Evolutionary conservation across 1,140 invertebrate genomes (phyloP), one percentile per base, ranked within the genome.

Genomic region (Microvelia longipes): DNA sequence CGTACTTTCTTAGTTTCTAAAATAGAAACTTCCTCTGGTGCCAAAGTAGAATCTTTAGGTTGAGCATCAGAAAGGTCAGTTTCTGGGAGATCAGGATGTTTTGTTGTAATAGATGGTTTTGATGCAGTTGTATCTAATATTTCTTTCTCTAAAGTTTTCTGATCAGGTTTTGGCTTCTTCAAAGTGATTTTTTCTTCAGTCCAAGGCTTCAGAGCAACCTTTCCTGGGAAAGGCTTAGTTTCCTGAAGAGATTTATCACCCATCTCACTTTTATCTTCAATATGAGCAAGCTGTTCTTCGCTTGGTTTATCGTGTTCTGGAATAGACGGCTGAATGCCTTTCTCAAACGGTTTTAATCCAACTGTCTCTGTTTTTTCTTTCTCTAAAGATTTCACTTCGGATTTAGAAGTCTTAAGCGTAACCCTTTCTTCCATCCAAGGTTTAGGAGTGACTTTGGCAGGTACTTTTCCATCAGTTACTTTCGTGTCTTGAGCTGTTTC

Each of bases 351-450:
- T 72, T 79, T 81, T 2, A 83, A 70, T 71, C 80, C 74, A 28
- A 83, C 78, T 66, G 76, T 76, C 74, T 83, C 80, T 1, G 14
- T 50, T 80, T 26, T 69, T 77, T 79, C 73, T 82, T 79, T 72
- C 78, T 80, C 1, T 75, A 73, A 66, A 78, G 70, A 73, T 82
- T 78, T 72, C 78, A 80, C 1, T 75, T 73, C 66, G 78, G 70
- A 78, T 0, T 75, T 75, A 14, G 80, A 75, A 74, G 78, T 81
- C 72, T 82, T 83, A 24, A 84, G 73, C 13, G 76, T 73, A 29
- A 82, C 77, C 71, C 77, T 76, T 76, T 84, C 81, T 71, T 83
- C 76, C 0, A 76, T 82, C 82, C 82, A 83, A 5, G 82, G 81
- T 71, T 79, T 78, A 19, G 76, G 61, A n/a, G n/a, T n/a, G n/a